Evolutionary conservation across 1,140 invertebrate species (phyloP).

Genomic region (Glossosoma conforme): DNA sequence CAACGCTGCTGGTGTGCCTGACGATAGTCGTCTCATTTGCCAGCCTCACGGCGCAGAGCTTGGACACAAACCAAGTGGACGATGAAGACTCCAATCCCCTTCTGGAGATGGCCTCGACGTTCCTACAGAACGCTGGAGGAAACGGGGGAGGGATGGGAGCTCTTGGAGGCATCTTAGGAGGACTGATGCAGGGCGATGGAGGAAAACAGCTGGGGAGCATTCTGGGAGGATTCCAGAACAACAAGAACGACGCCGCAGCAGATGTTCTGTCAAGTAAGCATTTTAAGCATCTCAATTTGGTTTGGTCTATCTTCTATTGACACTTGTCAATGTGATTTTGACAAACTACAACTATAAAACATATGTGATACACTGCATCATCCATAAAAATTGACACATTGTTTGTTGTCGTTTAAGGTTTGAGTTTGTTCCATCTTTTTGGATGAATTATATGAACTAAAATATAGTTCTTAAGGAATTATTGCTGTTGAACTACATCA

Average conservation of each 20-base stretch:
- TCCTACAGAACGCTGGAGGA: slow-evolving; percentile 50
- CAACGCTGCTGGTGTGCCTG: too few species aligned
- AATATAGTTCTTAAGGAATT: too few species aligned
- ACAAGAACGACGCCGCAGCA: slow-evolving; percentile 18
- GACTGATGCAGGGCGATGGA: slow-evolving; percentile 53
- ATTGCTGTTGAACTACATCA: too few species aligned
- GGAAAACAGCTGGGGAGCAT: slow-evolving; percentile 41
- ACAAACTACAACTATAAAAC: too few species aligned
- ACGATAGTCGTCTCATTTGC: too few species aligned
- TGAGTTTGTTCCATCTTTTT: too few species aligned
- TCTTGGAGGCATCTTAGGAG: slow-evolving; percentile 49
- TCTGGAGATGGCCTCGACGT: slow-evolving; percentile 52
- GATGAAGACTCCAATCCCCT: slow-evolving; percentile 49
- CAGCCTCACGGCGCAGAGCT: slow-evolving; percentile 19
- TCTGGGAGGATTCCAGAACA: slow-evolving; percentile 35
- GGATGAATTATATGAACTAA: too few species aligned
- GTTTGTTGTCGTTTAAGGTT: too few species aligned
- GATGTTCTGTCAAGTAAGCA: slow-evolving; percentile 42
- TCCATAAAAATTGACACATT: too few species aligned
- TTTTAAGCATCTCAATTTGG: too few species aligned
- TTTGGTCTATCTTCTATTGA: not conserved
- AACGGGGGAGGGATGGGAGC: slow-evolving; percentile 44
- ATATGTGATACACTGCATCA: too few species aligned
- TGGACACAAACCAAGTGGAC: slow-evolving; percentile 27
- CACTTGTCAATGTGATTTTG: too few species aligned